These are phyloP conservation scores for Ardeotis arabs DNA, from an alignment of 2,113 vertebrate genomes.

Conservation along the genomic window DNA sequence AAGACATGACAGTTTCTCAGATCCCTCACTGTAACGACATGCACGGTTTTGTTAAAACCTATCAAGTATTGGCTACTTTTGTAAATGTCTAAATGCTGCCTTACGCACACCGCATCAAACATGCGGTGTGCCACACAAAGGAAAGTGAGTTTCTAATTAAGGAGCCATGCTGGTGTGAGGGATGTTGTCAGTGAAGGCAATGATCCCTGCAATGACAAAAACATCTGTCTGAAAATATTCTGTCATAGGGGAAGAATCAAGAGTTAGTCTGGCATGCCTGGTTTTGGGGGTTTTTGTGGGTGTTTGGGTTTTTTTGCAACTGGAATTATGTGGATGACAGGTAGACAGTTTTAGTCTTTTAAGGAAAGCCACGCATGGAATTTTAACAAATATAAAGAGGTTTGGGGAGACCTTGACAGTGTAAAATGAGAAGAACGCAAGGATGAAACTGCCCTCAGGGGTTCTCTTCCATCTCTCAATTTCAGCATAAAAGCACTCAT, in stretches of 20 bases:
- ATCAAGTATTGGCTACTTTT: neutral
- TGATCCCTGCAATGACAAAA: neutral
- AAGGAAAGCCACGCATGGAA: neutral
- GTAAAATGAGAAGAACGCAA: neutral
- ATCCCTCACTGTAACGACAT: neutral
- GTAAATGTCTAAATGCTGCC: neutral
- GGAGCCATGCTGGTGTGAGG: rapidly evolving
- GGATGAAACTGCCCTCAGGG: neutral
- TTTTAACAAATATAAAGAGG: neutral
- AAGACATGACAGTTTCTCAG: neutral
- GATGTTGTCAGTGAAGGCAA: neutral
- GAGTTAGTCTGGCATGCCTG: neutral
- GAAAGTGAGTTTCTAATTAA: neutral
- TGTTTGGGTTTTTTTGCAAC: neutral
- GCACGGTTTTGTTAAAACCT: neutral
- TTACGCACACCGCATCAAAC: neutral
- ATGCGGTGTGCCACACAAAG: neutral
- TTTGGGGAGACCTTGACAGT: neutral
- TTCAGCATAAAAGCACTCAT: neutral
- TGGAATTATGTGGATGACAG: neutral
- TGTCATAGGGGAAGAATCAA: neutral
- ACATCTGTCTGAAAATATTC: neutral
- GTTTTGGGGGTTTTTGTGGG: no score
- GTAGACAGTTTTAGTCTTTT: neutral
- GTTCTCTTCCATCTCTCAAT: neutral